Conservation (phyloP, 2,113 vertebrate species). For the Sitta europaea region DNA sequence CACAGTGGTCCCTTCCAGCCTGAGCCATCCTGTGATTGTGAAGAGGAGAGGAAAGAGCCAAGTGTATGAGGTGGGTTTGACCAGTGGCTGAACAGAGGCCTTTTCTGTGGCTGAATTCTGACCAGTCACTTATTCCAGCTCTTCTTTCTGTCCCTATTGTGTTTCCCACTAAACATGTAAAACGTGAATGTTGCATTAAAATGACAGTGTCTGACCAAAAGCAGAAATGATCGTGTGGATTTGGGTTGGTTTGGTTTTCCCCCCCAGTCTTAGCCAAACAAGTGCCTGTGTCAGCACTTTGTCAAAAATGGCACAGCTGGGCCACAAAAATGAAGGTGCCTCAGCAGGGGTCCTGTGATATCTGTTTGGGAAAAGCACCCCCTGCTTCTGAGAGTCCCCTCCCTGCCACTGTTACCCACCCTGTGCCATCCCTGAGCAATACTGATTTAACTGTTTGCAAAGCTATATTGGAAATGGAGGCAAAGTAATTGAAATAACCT, state of each 20-base stretch:
- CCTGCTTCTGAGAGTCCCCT: neutral
- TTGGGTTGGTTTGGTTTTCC: neutral
- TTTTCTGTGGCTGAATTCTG: neutral
- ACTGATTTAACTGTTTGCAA: neutral
- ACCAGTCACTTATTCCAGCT: neutral
- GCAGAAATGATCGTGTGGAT: neutral
- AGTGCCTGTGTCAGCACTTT: neutral
- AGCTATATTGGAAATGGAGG: neutral
- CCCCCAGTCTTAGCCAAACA: neutral
- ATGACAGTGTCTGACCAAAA: neutral
- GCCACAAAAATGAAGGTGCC: neutral
- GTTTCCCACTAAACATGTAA: neutral
- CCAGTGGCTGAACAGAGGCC: neutral
- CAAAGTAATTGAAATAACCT: neutral
- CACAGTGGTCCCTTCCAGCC: neutral
- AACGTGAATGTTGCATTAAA: neutral
- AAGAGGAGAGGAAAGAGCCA: neutral
- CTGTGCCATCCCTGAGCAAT: neutral
- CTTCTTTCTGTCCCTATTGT: neutral
- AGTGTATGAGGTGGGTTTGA: neutral
- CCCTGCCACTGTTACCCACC: neutral
- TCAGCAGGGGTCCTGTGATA: accelerated
- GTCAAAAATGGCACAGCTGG: neutral
- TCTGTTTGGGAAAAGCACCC: neutral
- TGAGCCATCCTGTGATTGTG: neutral